phyloP scores from a whole-genome alignment of 2,888 invertebrate genomes.

The Pardosa pseudoannulata region DNA sequence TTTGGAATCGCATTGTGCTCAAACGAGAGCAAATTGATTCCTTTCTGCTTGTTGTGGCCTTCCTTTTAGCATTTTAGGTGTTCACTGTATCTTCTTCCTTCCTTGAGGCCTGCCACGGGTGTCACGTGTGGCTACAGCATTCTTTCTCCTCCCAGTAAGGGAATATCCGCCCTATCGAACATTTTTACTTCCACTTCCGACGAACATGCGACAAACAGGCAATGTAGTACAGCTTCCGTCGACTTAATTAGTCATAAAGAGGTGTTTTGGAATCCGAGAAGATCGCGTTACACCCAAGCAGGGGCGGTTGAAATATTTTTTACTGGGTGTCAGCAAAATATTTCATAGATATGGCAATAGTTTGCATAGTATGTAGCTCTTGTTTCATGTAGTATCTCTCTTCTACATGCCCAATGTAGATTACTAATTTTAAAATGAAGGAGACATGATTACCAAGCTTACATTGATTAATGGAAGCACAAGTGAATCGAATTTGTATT shows the following conservation, averaged over 20 bases:
- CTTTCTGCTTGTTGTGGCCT: not conserved
- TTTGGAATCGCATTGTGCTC: too few relatives aligned
- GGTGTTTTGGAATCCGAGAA: not conserved
- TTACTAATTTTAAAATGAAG: too few relatives aligned
- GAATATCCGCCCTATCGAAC: not conserved
- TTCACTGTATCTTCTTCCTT: not conserved
- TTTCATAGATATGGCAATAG: not conserved
- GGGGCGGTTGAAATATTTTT: not conserved
- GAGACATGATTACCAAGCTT: too few relatives aligned
- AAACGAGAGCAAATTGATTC: too few relatives aligned
- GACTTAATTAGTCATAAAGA: constrained; percentile 5
- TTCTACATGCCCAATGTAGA: not conserved
- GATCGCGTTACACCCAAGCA: not conserved
- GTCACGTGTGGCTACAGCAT: not conserved
- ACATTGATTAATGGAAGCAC: too few relatives aligned
- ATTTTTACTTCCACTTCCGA: constrained; percentile 10
- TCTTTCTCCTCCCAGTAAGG: constrained; percentile 1
- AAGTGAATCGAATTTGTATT: too few relatives aligned
- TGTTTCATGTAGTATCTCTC: not conserved
- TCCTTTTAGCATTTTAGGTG: not conserved
- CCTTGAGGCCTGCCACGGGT: not conserved
- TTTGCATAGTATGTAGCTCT: not conserved
- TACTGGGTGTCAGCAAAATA: not conserved
- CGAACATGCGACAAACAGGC: not conserved
- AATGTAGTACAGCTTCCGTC: not conserved